Evolutionary conservation across 1,140 invertebrate genomes (phyloP), one percentile per base, ranked within the genome.

Genomic region (Drosophila leontia): DNA sequence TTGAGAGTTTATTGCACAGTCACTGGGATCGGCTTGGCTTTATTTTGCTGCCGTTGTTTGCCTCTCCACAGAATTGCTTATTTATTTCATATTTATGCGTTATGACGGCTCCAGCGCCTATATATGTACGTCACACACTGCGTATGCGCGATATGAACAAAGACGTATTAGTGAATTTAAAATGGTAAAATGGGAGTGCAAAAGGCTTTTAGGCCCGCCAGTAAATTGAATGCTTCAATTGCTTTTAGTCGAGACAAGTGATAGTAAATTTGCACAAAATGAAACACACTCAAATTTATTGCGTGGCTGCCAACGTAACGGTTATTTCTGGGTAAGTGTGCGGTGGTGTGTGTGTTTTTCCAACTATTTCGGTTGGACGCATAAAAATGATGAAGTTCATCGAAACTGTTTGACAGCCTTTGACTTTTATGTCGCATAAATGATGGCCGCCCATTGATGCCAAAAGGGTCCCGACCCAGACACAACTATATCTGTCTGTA

Each of bases 341-440:
- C 48, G 12, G 17, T 60, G n/a, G 23, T 50, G 48, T 47, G 41
- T 65, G 39, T 19, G 45, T 3, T 7, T 3, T 7, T 35, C 15
- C 32, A 32, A 0, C 59, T 48, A 57, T 57, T 63, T 60, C 58
- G 76, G 51, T 58, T 35, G 45, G 34, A 39, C 41, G 37, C 77
- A 84, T 80, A 84, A 85, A 85, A 75, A 69, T 80, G 84, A 80
- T 80, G 68, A 81, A 87, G 85, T 87, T 87, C 84, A 90, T 87
- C 85, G 85, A 69, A 90, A 87, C 84, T 90, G 80, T 90, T 87
- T 80, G 75, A 80, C 80, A 83, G 83, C 70, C 71, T 80, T 69
- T 88, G 71, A 80, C 80, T 80, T 67, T 72, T 75, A 84, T 84
- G 68, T 72, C 57, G 65, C 68, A 90, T 60, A 70, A 86, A 78